phyloP scores from a whole-genome alignment of 1,140 invertebrate genomes.

The Ladona fulva region DNA sequence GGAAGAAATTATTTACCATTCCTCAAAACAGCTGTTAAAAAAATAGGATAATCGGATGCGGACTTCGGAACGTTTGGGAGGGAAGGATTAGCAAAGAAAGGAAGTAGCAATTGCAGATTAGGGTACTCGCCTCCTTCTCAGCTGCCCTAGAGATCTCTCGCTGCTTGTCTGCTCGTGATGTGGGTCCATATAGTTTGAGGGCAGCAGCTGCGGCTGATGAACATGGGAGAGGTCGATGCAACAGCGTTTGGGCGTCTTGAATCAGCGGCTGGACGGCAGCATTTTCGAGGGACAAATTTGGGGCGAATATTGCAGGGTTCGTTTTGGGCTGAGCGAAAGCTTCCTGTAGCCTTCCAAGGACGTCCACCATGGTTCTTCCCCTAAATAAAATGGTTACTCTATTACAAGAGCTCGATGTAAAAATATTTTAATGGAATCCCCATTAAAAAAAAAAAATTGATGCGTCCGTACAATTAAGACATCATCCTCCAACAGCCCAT shows the following conservation, averaged over 20 bases:
- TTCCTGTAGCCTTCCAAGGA: not conserved
- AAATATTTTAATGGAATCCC: too few relatives aligned
- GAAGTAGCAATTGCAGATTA: not conserved
- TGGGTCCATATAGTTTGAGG: not conserved
- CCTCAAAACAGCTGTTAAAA: too few relatives aligned
- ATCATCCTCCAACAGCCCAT: too few relatives aligned
- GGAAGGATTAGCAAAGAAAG: not conserved
- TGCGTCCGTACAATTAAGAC: too few relatives aligned
- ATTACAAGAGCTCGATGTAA: not conserved
- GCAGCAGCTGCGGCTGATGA: not conserved
- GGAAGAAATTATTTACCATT: too few relatives aligned
- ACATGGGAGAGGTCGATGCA: not conserved
- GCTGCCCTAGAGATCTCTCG: not conserved
- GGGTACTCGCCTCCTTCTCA: not conserved
- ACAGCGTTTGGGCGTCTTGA: not conserved
- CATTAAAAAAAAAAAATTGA: too few relatives aligned
- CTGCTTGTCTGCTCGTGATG: not conserved
- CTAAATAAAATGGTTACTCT: not conserved
- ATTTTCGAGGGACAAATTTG: not conserved
- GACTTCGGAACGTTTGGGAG: not conserved
- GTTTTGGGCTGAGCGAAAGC: not conserved
- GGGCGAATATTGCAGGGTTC: not conserved
- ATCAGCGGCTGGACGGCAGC: not conserved
- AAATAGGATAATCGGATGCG: not conserved
- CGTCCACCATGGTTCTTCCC: not conserved